Base-by-base conservation (phyloP, 1,140 invertebrate genomes). In the Cepaea nemoralis region DNA sequence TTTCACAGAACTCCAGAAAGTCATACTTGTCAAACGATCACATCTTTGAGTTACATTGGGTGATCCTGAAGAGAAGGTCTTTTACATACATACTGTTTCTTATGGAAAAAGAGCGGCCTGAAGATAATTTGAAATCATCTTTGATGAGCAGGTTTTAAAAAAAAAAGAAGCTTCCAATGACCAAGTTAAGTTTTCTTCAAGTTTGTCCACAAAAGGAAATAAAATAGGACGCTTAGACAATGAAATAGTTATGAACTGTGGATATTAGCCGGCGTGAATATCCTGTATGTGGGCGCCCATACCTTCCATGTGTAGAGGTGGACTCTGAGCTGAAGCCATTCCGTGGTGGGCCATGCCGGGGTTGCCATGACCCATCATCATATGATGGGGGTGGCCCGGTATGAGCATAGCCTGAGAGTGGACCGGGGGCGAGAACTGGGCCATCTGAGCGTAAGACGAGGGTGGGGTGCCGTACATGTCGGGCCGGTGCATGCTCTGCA, bases 351-450 rank as follows among this genome's bases (percentile, higher is more conserved):
- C 91, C 91, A 92, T 92, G 31, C 85, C 87, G 63, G 90, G 88
- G 42, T 86, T 87, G 27, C 86, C 86, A 80, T 90, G 89, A 42
- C 87, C 89, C 92, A 92, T 92, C 91, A 92, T 92, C 90, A 92
- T 91, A 82, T 92, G 91, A 86, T 93, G 92, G 0, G 92, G 92
- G 84, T 93, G 92, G 50, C 92, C 92, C 0, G 92, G 92, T 42
- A 92, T 91, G 48, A 93, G 88, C 92, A 93, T 93, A 74, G 92
- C 91, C 85, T 93, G 92, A 71, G 92, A 92, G 85, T 92, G 92
- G 33, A 92, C 91, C n/a, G 92, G 92, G 35, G 91, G 90, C 69
- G 91, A 89, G 66, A 93, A 88, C 86, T 92, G 91, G 67, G 91
- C 90, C 91, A 92, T 92, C 84, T 92, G 90, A 37, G 90, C 87